Evolutionary conservation across 2,888 invertebrate species (phyloP), one percentile per base, ranked within the genome.

Genomic region (Drosophila incognita): DNA sequence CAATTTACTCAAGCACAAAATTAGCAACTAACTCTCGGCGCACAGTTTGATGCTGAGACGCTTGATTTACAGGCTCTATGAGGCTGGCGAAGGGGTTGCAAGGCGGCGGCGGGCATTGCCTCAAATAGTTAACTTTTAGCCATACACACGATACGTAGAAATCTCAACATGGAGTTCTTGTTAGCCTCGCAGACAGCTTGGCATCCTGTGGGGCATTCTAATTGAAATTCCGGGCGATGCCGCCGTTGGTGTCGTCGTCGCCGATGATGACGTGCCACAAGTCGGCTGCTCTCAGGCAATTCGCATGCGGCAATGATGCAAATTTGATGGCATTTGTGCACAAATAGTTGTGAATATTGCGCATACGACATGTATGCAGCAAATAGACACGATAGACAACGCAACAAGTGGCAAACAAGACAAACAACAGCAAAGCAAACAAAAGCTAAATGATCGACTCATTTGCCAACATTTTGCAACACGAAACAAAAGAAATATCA

Each of bases 1-100:
- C 89, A 87, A 90, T 89, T 87, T 89, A 90, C 82, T 82, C 90
- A 89, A 90, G 84, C 84, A 80, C 71, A 87, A 89, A 90, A 87
- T 89, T 83, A 89, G 87, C 81, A 87, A 82, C 75, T 68, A 75
- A 82, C 80, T 72, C 67, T 72, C 67, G 69, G 74, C 73, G 62
- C 88, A 85, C 81, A 83, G 83, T 82, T 83, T 82, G 83, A 82
- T 74, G 77, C 81, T 71, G 60, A 57, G 65, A 70, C 69, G 78
- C 86, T 81, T 83, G 81, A 85, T 81, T 85, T 88, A 77, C 77
- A 69, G 81, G 73, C 76, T 40, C 58, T 62, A 48, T 36, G 31
- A 46, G 46, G 24, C 27, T 56, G 52, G 48, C 36, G 49, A 60
- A 38, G 56, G 57, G 49, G 56, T 13, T 35, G 36, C 42, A 21